Evolutionary conservation across 2,113 vertebrate species (phyloP).

Genomic region (Bufo bufo): DNA sequence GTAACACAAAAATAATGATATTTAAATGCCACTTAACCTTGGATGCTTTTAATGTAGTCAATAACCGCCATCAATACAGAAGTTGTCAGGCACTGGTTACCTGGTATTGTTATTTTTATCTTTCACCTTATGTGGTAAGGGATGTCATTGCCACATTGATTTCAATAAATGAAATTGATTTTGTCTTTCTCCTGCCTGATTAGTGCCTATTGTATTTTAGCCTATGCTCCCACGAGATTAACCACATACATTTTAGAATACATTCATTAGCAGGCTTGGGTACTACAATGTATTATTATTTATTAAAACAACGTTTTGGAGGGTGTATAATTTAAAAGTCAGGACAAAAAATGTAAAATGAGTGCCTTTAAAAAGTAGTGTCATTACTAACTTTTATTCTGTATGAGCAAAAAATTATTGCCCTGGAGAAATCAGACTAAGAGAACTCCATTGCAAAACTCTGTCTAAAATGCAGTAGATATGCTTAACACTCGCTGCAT

Average conservation of each 20-base stretch:
- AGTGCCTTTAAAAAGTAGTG: too few species aligned
- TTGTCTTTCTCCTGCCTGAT: conserved; percentile 54
- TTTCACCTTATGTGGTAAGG: conserved; percentile 56
- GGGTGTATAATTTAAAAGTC: background rate
- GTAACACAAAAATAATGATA: conserved; percentile 40
- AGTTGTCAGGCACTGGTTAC: conserved; percentile 41
- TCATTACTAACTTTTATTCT: too few species aligned
- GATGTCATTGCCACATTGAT: conserved; percentile 51
- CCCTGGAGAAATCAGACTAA: too few species aligned
- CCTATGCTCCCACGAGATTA: conserved; percentile 22
- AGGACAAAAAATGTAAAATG: background rate
- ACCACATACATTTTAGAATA: conserved; percentile 36
- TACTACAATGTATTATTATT: background rate
- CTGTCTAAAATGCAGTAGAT: too few species aligned
- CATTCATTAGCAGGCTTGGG: background rate
- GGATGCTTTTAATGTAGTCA: conserved; percentile 40
- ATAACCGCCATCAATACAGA: conserved; percentile 52
- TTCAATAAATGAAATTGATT: conserved; percentile 56
- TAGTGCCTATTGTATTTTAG: conserved; percentile 51
- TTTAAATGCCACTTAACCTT: conserved; percentile 55
- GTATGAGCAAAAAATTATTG: too few species aligned
- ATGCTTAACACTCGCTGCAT: too few species aligned
- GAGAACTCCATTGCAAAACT: too few species aligned
- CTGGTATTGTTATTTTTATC: conserved; percentile 55
- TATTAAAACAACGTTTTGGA: background rate